Evolutionary conservation across 2,797 vertebrate genomes (phyloP).

Genomic region (Cephalopachus bancanus): DNA sequence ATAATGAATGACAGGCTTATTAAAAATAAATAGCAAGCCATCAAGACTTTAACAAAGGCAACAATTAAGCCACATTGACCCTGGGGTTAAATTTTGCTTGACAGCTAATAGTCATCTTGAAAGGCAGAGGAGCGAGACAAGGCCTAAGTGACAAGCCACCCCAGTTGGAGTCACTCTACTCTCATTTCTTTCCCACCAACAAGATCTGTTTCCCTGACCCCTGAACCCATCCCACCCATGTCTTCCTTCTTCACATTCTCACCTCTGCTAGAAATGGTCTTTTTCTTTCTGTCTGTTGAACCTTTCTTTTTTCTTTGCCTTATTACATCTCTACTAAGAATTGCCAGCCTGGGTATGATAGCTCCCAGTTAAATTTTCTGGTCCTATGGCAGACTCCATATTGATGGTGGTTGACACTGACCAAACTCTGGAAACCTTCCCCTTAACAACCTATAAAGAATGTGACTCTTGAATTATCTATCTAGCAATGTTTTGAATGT

Average conservation of each 20-base stretch:
- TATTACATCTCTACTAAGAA: slow-evolving; percentile 21
- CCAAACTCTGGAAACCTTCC: not conserved
- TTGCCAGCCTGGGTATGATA: not conserved
- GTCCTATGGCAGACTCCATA: not conserved
- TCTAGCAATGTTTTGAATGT: not conserved
- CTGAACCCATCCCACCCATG: not conserved
- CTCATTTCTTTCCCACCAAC: not conserved
- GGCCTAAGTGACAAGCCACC: not conserved
- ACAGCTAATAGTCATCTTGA: slow-evolving; percentile 52
- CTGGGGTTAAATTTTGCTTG: slow-evolving; percentile 52
- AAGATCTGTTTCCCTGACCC: not conserved
- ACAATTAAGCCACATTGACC: slow-evolving; percentile 75
- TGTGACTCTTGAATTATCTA: not conserved
- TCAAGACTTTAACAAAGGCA: slow-evolving; percentile 74
- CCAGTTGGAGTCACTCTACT: not conserved
- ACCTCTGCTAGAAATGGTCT: not conserved
- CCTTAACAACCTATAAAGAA: not conserved
- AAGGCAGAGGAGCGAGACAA: not conserved
- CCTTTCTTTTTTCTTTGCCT: not conserved
- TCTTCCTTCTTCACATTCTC: not conserved
- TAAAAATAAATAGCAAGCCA: slow-evolving; percentile 79
- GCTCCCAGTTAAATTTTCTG: not conserved
- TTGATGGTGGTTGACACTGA: not conserved
- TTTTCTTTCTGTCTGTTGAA: not conserved
- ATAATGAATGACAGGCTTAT: slow-evolving; percentile 66